Evolutionary conservation across 1,140 invertebrate species (phyloP).

Genomic region (Drosophila albomicans): DNA sequence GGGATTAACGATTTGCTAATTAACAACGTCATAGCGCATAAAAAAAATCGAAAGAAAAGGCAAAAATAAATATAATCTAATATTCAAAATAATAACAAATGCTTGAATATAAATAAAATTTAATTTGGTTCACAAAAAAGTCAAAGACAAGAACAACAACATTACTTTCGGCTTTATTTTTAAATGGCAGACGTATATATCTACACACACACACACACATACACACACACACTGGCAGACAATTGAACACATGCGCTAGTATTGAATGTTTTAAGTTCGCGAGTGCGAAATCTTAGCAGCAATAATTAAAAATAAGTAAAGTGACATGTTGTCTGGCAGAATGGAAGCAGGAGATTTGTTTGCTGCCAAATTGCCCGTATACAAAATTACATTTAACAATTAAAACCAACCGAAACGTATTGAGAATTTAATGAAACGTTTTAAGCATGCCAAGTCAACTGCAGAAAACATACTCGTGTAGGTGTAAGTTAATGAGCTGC

Average conservation of each 20-base stretch:
- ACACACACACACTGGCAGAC: slow-evolving; percentile 17
- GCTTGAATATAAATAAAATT: slow-evolving; percentile 32
- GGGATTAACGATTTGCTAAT: slow-evolving; percentile 51
- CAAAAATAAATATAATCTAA: not conserved
- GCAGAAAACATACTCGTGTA: not conserved
- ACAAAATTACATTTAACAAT: slow-evolving; percentile 50
- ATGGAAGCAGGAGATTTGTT: slow-evolving; percentile 62
- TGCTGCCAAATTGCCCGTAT: slow-evolving; percentile 70
- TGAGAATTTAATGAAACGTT: slow-evolving; percentile 45
- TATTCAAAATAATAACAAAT: slow-evolving; percentile 55
- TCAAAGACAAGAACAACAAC: slow-evolving; percentile 38
- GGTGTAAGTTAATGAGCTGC: slow-evolving; percentile 12
- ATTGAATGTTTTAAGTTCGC: slow-evolving; percentile 27
- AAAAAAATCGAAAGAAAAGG: slow-evolving; percentile 15
- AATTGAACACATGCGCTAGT: slow-evolving; percentile 10
- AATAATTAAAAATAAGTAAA: slow-evolving; percentile 55
- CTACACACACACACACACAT: slow-evolving; percentile 7
- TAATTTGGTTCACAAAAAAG: slow-evolving; percentile 23
- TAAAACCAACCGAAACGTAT: slow-evolving; percentile 26
- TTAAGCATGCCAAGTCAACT: not conserved
- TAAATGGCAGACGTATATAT: slow-evolving; percentile 48
- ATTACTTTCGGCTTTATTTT: slow-evolving; percentile 76
- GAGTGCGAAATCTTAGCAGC: slow-evolving; percentile 30
- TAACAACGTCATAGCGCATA: slow-evolving; percentile 52
- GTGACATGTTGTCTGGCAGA: slow-evolving; percentile 70